These are phyloP conservation scores for Drepana falcataria DNA, from an alignment of 2,888 invertebrate genomes.

Conservation along the genomic window DNA sequence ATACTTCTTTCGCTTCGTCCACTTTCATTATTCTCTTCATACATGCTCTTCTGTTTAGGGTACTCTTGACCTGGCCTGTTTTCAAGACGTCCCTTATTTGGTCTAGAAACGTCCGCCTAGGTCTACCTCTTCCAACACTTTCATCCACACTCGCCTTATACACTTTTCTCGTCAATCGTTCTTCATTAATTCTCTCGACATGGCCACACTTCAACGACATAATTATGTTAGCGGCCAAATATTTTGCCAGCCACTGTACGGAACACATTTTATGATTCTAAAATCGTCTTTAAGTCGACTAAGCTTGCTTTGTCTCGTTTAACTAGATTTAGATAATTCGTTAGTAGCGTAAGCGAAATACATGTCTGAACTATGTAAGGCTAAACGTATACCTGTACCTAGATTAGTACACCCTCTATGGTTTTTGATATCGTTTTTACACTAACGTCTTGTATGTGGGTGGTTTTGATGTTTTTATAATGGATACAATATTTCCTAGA, in stretches of 20 bases:
- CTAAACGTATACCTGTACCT: conserved; percentile 54
- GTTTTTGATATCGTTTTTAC: conserved; percentile 34
- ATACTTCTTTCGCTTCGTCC: too few relatives aligned
- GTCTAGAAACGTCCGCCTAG: too few relatives aligned
- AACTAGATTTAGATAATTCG: conserved; percentile 25
- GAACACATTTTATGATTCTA: conserved; percentile 1
- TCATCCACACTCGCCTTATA: too few relatives aligned
- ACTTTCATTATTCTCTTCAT: too few relatives aligned
- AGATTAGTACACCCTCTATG: conserved; percentile 41
- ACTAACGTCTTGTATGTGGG: conserved; percentile 4
- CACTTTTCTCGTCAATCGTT: too few relatives aligned
- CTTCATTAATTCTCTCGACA: too few relatives aligned
- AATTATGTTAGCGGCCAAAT: neutral
- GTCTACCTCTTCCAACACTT: too few relatives aligned
- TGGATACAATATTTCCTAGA: neutral
- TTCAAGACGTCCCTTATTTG: too few relatives aligned
- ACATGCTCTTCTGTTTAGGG: too few relatives aligned
- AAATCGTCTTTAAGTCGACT: neutral
- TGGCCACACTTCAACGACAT: too few relatives aligned
- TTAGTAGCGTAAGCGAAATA: conserved; percentile 63
- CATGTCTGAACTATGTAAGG: conserved; percentile 82
- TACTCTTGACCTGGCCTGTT: too few relatives aligned
- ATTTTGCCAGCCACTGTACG: conserved; percentile 1
- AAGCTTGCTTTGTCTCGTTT: neutral
- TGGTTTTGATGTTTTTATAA: conserved; percentile 1